Base-by-base conservation (phyloP, 2,888 invertebrate genomes). In the Epirrita christyi region DNA sequence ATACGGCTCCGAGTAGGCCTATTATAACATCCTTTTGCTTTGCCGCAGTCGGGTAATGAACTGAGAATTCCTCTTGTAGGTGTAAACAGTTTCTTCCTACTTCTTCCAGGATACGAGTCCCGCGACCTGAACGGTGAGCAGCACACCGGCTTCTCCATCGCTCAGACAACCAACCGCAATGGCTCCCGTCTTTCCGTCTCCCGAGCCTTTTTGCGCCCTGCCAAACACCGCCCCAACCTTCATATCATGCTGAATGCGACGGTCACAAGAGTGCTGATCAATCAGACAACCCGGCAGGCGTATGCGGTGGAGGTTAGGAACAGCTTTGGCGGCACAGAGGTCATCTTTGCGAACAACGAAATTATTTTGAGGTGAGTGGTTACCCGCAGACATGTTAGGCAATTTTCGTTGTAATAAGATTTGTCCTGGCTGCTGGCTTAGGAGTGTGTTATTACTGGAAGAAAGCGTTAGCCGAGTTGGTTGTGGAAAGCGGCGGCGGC, bases 221-320 rank as follows among this genome's bases (percentile, higher is more conserved):
- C 96, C 21, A 94, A 94, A 66, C 85, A 94, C 68, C 93, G 98
- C 3, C 93, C 92, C 48, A 98, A 98, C 85, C 93, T 98, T 4
- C 97, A 97, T 78, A 94, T 98, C 46, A 93, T 97, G 86, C 93
- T 97, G 1, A 97, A 97, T 80, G 94, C 97, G 0, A 96, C 97
- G 0, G 97, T 94, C 1, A 93, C 96, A 0, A 94, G 93, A 72
- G 93, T 97, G 0, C 91, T 97, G 29, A 95, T 97, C 71, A 95
- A 97, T 77, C 93, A 94, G 54, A 93, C 93, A 21, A 95, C 94
- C 0, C 94, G 96, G 68, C 94, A 94, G 47, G 96, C 96, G 0
- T 94, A 96, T 59, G 97, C 96, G 0, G 96, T 97, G 0, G 95
- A 97, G 78, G 93, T 96, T 41, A 78, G 93, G 46, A 93, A 94